Evolutionary conservation across 1,140 invertebrate species (phyloP).

Genomic region (Leptopilina boulardi): DNA sequence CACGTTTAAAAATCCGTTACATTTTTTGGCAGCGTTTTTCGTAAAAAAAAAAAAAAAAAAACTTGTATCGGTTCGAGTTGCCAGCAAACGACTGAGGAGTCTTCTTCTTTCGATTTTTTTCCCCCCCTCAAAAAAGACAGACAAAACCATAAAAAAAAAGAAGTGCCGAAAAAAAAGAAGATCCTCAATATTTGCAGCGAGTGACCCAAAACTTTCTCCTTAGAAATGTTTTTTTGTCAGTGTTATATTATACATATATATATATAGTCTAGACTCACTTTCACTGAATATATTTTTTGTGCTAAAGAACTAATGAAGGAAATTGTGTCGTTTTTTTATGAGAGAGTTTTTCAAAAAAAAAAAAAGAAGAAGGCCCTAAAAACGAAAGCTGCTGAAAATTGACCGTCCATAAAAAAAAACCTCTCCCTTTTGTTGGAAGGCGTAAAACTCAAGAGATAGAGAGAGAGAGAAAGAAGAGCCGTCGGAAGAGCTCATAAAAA

Average conservation of each 20-base stretch:
- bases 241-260: too few relatives aligned
- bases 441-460: slow-evolving; percentile 23
- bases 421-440: slow-evolving; percentile 38
- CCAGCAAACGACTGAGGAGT: slow-evolving; percentile 18
- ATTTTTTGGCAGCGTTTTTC: background rate
- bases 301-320: background rate
- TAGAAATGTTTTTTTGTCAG: slow-evolving; percentile 40
- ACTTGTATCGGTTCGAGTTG: background rate
- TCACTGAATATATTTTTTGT: too few relatives aligned
- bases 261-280: background rate
- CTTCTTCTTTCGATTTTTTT: background rate
- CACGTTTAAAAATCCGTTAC: background rate
- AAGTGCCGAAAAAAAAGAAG: background rate
- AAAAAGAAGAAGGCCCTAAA: slow-evolving; percentile 44
- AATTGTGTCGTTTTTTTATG: background rate
- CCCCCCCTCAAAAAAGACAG: background rate
- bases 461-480: slow-evolving; percentile 15
- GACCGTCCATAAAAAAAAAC: slow-evolving; percentile 59
- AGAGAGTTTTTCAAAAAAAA: too few relatives aligned
- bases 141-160: background rate
- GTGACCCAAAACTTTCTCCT: slow-evolving; percentile 56
- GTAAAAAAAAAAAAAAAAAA: background rate
- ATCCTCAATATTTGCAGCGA: background rate
- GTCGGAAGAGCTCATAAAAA: slow-evolving; percentile 49
- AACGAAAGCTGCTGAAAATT: slow-evolving; percentile 49